phyloP scores from a whole-genome alignment of 2,113 vertebrate species.

The Hippolais icterina region DNA sequence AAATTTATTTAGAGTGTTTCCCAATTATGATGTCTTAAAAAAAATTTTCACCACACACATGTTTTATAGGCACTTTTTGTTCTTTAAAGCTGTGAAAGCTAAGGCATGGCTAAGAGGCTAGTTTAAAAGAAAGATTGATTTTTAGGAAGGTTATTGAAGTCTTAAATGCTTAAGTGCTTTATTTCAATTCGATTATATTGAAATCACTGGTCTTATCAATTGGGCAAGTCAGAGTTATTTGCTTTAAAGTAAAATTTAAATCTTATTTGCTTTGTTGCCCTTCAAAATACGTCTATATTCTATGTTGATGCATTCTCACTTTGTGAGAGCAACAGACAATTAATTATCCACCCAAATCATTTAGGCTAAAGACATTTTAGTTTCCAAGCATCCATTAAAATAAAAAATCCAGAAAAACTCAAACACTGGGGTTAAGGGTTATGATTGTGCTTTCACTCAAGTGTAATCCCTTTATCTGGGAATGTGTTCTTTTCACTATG shows the following conservation, averaged over 20 bases:
- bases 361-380: not conserved
- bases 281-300: slow-evolving; percentile 25
- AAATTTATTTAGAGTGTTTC: slow-evolving; percentile 22
- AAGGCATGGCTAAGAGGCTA: not conserved
- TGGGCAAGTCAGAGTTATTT: slow-evolving; percentile 51
- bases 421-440: not conserved
- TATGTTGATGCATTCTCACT: not conserved
- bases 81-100: slow-evolving; percentile 22
- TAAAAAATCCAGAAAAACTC: not conserved
- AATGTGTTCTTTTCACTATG: not conserved
- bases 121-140: slow-evolving; percentile 69
- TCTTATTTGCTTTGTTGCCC: not conserved
- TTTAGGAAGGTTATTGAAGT: slow-evolving; percentile 59
- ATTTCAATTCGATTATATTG: slow-evolving; percentile 64
- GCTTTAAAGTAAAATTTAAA: slow-evolving; percentile 50
- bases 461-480: not conserved
- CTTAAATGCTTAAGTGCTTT: slow-evolving; percentile 64
- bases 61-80: not conserved
- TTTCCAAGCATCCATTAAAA: not conserved
- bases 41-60: not conserved
- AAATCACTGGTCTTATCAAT: slow-evolving; percentile 67
- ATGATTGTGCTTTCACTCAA: not conserved
- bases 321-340: not conserved
- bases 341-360: not conserved
- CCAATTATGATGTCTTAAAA: not conserved